Evolutionary conservation across 2,888 invertebrate genomes (phyloP), one percentile per base, ranked within the genome.

Genomic region (Colletes collaris): DNA sequence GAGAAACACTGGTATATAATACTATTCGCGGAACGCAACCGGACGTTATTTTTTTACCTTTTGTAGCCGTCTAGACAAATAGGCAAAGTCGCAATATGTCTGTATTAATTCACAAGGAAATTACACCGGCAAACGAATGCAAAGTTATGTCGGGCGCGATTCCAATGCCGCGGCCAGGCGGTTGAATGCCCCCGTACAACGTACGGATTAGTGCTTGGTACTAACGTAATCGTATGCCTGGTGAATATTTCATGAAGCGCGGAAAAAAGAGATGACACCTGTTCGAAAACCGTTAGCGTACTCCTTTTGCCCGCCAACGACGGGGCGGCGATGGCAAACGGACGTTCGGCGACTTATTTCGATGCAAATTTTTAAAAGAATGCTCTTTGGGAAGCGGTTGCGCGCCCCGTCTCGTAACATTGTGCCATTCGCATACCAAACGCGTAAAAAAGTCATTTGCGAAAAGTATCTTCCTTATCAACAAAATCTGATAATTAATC

Each of bases 241-340:
- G 90, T 91, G 91, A 91, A 91, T 91, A 91, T 91, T 91, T 91
- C 88, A 91, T 90, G 90, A 90, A 89, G 86, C 87, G 81, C 78
- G 87, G 86, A 89, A 90, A 90, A 88, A 89, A 89, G 89, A 87
- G 88, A 89, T 88, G 90, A 90, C 90, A 90, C 89, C 89, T 90
- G 90, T 87, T 89, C 86, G 81, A 81, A 89, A 88, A 89, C 90
- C 89, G 90, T 90, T 89, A 89, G 79, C 75, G 81, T 88, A 88
- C 88, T 90, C 88, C 87, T 90, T 90, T 88, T 87, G 86, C 88
- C 84, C 88, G 87, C 83, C 81, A 79, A 86, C 79, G 86, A 79
- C 82, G 87, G 82, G 46, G 83, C 84, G 85, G 85, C 82, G 79
- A 83, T 83, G 79, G 82, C 87, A 76, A 77, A 83, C 79, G 84